Evolutionary conservation across 2,797 vertebrate species (phyloP).

Genomic region (Characodon lateralis): DNA sequence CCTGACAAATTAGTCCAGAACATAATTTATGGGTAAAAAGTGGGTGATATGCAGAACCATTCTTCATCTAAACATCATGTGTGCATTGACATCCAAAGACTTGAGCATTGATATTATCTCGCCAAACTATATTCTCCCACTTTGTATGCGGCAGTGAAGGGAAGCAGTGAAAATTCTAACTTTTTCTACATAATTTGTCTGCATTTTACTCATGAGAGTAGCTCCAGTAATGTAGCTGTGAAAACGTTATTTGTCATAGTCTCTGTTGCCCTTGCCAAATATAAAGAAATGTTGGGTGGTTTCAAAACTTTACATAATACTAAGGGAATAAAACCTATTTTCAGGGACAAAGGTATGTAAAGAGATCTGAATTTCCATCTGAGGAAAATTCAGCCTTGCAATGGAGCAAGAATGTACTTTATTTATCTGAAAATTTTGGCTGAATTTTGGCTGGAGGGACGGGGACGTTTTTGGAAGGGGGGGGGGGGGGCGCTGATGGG

Average conservation of each 20-base stretch:
- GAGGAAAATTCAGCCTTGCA: neutral
- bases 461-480: constrained; percentile 4
- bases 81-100: neutral
- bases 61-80: neutral
- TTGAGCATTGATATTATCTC: neutral
- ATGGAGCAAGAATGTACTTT: neutral
- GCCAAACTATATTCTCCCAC: neutral
- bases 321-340: neutral
- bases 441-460: constrained; percentile 12
- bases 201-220: neutral
- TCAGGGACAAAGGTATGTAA: neutral
- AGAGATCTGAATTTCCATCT: neutral
- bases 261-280: neutral
- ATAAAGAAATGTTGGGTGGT: neutral
- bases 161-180: neutral
- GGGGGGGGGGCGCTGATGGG: constrained; percentile 46
- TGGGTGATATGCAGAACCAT: neutral
- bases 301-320: neutral
- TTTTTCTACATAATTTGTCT: neutral
- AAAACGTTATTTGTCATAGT: neutral
- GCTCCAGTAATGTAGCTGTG: neutral
- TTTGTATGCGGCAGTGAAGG: neutral
- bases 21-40: neutral
- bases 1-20: neutral
- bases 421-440: neutral